phyloP scores from a whole-genome alignment of 2,113 vertebrate genomes.

The Etia nguti region DNA sequence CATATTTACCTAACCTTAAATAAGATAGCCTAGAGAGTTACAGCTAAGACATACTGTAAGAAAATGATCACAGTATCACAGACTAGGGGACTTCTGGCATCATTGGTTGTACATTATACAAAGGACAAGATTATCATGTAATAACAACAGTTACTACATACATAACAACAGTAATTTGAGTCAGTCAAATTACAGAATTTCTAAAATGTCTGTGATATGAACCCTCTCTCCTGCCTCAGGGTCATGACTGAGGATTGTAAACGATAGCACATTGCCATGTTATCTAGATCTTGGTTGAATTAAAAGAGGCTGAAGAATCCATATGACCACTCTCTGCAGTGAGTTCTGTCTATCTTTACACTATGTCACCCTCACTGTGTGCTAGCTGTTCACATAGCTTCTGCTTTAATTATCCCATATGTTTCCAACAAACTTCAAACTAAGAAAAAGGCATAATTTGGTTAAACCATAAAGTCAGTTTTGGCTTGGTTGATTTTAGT shows the following conservation, averaged over 20 bases:
- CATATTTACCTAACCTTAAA: not conserved
- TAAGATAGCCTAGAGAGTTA: not conserved
- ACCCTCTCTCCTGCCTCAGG: conserved; percentile 8
- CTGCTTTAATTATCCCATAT: not conserved
- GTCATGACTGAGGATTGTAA: conserved; percentile 8
- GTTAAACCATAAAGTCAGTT: not conserved
- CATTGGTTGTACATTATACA: not conserved
- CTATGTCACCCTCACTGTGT: conserved; percentile 8
- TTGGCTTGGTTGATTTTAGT: not conserved
- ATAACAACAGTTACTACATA: not conserved
- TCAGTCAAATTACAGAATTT: not conserved
- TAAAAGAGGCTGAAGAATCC: conserved; percentile 25
- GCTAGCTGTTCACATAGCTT: conserved; percentile 22
- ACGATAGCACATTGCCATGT: conserved; percentile 15
- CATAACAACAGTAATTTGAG: not conserved
- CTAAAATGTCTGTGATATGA: not conserved
- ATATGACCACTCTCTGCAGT: conserved; percentile 12
- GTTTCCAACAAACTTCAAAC: not conserved
- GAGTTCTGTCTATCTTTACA: not conserved
- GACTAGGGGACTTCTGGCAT: not conserved
- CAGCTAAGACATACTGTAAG: not conserved
- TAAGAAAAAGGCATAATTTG: not conserved
- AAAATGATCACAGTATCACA: not conserved
- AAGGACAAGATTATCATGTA: not conserved
- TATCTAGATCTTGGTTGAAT: conserved; percentile 18